Conservation (phyloP, 1,140 invertebrate genomes). For the Cotesia glomerata region DNA sequence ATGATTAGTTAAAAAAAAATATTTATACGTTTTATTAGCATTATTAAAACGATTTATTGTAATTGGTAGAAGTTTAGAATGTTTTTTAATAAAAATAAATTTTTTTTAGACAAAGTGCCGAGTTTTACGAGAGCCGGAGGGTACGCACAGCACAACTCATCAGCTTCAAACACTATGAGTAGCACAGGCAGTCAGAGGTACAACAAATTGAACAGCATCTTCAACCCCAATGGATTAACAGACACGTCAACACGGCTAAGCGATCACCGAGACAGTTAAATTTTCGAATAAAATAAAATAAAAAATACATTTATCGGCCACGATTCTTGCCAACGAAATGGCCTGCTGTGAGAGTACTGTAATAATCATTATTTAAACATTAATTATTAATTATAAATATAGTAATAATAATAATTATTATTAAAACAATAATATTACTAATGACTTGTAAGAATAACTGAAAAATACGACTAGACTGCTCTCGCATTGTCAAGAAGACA, state of each 20-base stretch:
- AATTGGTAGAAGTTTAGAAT: no score
- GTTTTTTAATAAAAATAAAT: no score
- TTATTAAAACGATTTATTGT: no score
- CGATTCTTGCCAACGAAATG: conserved; percentile 8
- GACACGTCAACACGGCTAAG: conserved; percentile 51
- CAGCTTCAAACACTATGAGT: conserved; percentile 58
- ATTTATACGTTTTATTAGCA: no score
- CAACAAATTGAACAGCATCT: conserved; percentile 59
- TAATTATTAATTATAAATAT: not conserved
- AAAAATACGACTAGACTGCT: not conserved
- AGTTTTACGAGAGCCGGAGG: conserved; percentile 52
- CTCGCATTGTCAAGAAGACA: conserved; percentile 4
- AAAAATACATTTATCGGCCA: not conserved
- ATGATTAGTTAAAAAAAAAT: no score
- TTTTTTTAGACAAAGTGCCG: conserved; percentile 55
- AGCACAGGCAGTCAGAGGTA: conserved; percentile 60
- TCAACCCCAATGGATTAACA: conserved; percentile 48
- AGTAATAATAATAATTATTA: not conserved
- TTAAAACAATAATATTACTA: not conserved
- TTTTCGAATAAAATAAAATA: not conserved
- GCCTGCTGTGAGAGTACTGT: not conserved
- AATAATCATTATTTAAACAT: not conserved
- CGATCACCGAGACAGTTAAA: conserved; percentile 59
- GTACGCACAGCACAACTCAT: conserved; percentile 57
- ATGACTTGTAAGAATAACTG: not conserved